phyloP scores from a whole-genome alignment of 2,888 invertebrate genomes.

The Spialia ferax region DNA sequence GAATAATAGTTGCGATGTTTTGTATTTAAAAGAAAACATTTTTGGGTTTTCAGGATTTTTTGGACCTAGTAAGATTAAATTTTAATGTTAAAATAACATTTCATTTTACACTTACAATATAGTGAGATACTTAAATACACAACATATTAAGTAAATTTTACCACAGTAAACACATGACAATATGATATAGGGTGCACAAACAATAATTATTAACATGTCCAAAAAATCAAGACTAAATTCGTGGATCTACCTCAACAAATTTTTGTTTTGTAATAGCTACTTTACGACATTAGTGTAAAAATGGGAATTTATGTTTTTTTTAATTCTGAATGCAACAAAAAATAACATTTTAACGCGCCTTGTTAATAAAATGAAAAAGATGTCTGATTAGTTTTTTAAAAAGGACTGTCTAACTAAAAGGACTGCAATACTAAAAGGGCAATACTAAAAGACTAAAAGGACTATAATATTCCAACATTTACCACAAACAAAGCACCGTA shows the following conservation, averaged over 20 bases:
- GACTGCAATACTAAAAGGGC: no score
- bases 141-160: background rate
- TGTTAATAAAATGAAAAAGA: background rate
- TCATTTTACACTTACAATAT: background rate
- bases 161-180: conserved; percentile 12
- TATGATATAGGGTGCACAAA: conserved; percentile 26
- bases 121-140: background rate
- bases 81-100: background rate
- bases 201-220: conserved; percentile 13
- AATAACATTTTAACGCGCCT: background rate
- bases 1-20: no score
- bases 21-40: no score
- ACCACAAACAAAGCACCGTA: background rate
- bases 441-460: no score
- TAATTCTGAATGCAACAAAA: background rate
- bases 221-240: conserved; percentile 5
- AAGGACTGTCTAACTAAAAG: no score
- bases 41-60: no score
- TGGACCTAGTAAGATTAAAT: no score
- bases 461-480: no score
- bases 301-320: background rate
- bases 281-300: background rate
- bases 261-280: conserved; percentile 16
- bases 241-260: conserved; percentile 24
- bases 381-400: no score